Evolutionary conservation across 2,113 vertebrate species (phyloP), one percentile per base, ranked within the genome.

Genomic region (Synodontis membranacea): DNA sequence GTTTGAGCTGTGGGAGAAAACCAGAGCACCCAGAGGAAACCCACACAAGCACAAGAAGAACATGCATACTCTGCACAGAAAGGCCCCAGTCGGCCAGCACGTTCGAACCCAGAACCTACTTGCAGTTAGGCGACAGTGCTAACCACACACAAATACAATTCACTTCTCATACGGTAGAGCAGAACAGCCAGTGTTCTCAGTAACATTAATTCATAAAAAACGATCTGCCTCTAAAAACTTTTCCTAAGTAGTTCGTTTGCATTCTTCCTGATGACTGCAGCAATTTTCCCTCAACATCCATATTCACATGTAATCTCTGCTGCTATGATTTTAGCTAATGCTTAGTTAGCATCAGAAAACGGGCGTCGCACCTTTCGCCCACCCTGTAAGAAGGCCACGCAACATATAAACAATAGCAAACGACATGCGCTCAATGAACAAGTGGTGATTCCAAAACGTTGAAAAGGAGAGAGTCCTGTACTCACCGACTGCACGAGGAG

Each of bases 401-500:
- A 31, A 48, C 50, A 58, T 17, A 54, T 10, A 56, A 60, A 58
- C 58, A 42, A 58, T 2, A 56, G 56, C 2, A 79, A 37, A 74
- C 2, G 64, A 7, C 7, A 74, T 39, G 31, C 70, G 42, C 12
- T 37, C 14, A 34, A 66, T 3, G 3, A 34, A 66, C 12, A 31
- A 70, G 17, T 39, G 0, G 6, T 9, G 66, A 39, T 39, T 23
- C 37, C 9, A 37, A 68, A 68, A 68, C 64, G 2, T 72, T 3
- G 8, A 9, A 15, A 37, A 52, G 17, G 8, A 58, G 39, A 17
- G 12, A 11, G 75, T 52, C 8, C n/a, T 14, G 91, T 50, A 92
- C 98, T 96, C 85, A 99, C 98, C 80, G 98, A 99, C 86, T 98
- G 96, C 85, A 97, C 95, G 4, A 99, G 96, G 88, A 99, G 93